phyloP scores from a whole-genome alignment of 2,113 vertebrate species.

The Noctilio leporinus region DNA sequence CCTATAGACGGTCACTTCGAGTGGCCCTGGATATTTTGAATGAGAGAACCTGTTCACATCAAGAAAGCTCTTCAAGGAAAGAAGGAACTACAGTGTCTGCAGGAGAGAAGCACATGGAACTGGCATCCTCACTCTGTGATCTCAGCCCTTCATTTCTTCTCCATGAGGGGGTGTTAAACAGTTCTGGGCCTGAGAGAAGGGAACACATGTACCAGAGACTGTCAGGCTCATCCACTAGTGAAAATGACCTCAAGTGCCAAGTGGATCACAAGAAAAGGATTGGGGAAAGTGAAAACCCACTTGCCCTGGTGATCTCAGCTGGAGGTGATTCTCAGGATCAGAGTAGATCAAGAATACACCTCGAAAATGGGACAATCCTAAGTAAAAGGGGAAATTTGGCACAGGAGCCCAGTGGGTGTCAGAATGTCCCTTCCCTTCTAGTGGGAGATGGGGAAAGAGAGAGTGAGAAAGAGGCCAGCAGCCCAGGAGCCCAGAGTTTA shows the following conservation, averaged over 20 bases:
- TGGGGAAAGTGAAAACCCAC: fast-evolving
- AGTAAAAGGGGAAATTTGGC: not conserved
- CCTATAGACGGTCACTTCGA: conserved; percentile 75
- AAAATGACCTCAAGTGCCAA: fast-evolving
- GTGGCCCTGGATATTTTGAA: conserved; percentile 75
- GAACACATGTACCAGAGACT: fast-evolving
- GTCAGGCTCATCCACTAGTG: fast-evolving
- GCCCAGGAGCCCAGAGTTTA: fast-evolving
- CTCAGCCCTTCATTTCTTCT: fast-evolving
- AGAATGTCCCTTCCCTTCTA: fast-evolving
- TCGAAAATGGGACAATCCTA: fast-evolving
- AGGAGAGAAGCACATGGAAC: fast-evolving
- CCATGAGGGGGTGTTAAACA: fast-evolving
- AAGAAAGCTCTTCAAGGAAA: not conserved
- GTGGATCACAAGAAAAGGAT: not conserved
- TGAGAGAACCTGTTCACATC: fast-evolving
- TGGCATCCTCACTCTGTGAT: fast-evolving
- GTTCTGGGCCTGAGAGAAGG: not conserved
- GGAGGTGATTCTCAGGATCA: not conserved
- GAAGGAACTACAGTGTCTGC: fast-evolving
- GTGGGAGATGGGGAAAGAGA: fast-evolving
- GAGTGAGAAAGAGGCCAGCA: fast-evolving
- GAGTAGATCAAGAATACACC: not conserved
- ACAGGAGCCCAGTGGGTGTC: fast-evolving
- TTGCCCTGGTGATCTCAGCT: fast-evolving